Conservation (phyloP, 2,113 vertebrate genomes). For the Hiodon alosoides region DNA sequence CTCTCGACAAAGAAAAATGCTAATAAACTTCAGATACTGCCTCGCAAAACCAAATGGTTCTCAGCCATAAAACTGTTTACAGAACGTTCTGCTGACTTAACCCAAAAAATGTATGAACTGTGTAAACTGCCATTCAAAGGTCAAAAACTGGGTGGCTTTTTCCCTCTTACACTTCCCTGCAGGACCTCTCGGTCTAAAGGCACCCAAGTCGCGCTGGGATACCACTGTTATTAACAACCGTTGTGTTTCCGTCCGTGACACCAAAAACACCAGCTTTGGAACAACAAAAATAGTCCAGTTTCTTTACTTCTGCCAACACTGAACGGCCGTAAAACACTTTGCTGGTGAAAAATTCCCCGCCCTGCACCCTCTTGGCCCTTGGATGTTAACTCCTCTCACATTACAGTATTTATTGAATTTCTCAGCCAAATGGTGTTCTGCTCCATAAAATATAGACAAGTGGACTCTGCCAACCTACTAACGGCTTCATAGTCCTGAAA, state of each 20-base stretch:
- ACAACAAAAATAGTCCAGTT: constrained; percentile 15
- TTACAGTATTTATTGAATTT: constrained; percentile 89
- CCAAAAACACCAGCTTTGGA: constrained; percentile 3
- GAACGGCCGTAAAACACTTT: constrained; percentile 50
- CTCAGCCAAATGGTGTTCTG: constrained; percentile 82
- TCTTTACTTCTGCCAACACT: background rate
- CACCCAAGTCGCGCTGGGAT: background rate
- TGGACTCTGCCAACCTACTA: constrained; percentile 86
- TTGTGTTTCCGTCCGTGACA: background rate
- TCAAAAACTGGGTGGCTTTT: background rate
- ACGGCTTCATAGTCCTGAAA: constrained; percentile 86
- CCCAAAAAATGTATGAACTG: background rate
- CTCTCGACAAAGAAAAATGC: background rate
- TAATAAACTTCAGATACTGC: constrained; percentile 6
- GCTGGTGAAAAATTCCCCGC: constrained; percentile 57
- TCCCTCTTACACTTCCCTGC: background rate
- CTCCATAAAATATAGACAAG: constrained; percentile 91
- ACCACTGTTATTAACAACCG: background rate
- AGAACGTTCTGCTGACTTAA: background rate
- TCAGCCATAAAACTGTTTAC: constrained; percentile 6
- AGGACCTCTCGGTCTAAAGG: background rate
- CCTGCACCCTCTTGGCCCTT: constrained; percentile 64
- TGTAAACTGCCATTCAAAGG: background rate
- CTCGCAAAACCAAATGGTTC: background rate
- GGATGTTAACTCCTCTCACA: constrained; percentile 77